These are phyloP conservation scores for Ypsolopha sequella DNA, from an alignment of 2,888 invertebrate species.

Conservation along the genomic window DNA sequence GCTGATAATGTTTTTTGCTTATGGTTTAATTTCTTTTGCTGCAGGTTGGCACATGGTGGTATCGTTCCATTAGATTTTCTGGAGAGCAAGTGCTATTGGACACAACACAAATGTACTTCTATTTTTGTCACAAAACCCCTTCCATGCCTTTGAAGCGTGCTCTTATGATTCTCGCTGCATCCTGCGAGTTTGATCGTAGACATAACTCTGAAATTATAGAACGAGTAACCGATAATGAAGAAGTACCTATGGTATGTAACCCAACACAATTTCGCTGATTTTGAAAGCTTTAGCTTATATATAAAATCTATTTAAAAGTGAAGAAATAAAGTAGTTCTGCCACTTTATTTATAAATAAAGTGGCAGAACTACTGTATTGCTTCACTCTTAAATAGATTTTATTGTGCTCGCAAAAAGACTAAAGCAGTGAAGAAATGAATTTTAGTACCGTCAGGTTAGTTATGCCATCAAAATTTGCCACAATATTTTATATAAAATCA, in stretches of 20 bases:
- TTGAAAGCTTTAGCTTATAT: too few relatives aligned
- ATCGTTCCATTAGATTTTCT: slow-evolving; percentile 95
- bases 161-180: slow-evolving; percentile 96
- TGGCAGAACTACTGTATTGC: too few relatives aligned
- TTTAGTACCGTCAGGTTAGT: too few relatives aligned
- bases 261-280: too few relatives aligned
- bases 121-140: slow-evolving; percentile 96
- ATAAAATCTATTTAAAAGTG: too few relatives aligned
- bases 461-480: too few relatives aligned
- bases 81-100: slow-evolving; percentile 97
- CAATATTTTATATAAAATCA: too few relatives aligned
- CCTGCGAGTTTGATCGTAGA: slow-evolving; percentile 94
- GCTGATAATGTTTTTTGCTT: background rate
- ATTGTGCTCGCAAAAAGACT: too few relatives aligned
- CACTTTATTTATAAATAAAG: too few relatives aligned
- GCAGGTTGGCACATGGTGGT: slow-evolving; percentile 98
- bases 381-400: too few relatives aligned
- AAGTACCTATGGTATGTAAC: slow-evolving; percentile 85
- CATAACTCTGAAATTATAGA: slow-evolving; percentile 96
- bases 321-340: too few relatives aligned
- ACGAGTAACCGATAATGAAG: slow-evolving; percentile 93
- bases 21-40: slow-evolving; percentile 13
- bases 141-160: slow-evolving; percentile 95
- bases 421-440: too few relatives aligned
- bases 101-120: slow-evolving; percentile 97